phyloP scores from a whole-genome alignment of 2,888 invertebrate species.

The Epsilonema sp. region DNA sequence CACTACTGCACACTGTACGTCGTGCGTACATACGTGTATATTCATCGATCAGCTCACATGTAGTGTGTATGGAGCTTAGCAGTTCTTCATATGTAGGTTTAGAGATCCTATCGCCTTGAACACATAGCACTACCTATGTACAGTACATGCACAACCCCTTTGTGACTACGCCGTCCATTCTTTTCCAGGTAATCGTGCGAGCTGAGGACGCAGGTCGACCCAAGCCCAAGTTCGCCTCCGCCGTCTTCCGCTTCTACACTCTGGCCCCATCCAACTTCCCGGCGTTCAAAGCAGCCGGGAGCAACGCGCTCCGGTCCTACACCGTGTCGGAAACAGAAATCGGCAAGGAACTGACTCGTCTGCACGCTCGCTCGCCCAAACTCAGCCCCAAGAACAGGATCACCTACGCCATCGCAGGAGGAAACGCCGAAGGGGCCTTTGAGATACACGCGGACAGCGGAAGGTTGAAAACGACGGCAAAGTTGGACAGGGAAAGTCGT shows the following conservation, averaged over 20 bases:
- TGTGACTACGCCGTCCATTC: too few relatives aligned
- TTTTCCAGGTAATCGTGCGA: too few relatives aligned
- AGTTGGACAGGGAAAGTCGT: slow-evolving; percentile 52
- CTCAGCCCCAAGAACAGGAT: not conserved
- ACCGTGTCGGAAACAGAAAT: slow-evolving; percentile 2
- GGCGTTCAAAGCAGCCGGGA: not conserved
- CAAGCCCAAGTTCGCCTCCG: not conserved
- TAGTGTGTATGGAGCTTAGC: too few relatives aligned
- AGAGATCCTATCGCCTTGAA: too few relatives aligned
- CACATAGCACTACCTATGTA: too few relatives aligned
- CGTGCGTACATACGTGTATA: too few relatives aligned
- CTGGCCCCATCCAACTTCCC: not conserved
- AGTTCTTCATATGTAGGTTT: too few relatives aligned
- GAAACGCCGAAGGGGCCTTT: slow-evolving; percentile 1
- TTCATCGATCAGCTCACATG: too few relatives aligned
- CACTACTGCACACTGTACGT: too few relatives aligned
- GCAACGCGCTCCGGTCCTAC: not conserved
- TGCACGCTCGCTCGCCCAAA: slow-evolving; percentile 3
- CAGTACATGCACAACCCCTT: too few relatives aligned
- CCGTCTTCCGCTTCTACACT: not conserved
- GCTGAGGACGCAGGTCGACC: not conserved
- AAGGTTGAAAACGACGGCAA: not conserved
- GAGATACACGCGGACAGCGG: slow-evolving; percentile 1
- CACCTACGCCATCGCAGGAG: slow-evolving; percentile 4
- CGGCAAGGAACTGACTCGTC: not conserved